Base-by-base conservation (phyloP, 2,113 vertebrate genomes). In the Phylloscopus whistleri region DNA sequence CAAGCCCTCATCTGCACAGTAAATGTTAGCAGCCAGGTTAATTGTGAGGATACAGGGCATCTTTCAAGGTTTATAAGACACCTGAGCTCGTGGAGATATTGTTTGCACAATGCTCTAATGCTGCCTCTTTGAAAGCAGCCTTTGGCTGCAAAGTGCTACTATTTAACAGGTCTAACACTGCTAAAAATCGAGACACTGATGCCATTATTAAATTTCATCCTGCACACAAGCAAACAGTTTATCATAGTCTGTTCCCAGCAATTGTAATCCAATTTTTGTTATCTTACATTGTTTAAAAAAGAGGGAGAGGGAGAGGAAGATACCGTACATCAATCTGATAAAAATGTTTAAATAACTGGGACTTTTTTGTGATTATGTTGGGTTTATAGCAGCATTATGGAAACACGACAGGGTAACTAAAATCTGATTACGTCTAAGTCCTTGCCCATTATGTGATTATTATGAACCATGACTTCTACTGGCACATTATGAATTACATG, bases 351-450 rank as follows among this genome's bases (percentile, higher is more conserved):
- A 97, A 95, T 94, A 97, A 94, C 84, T 94, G 88, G 78, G 93
- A 80, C 87, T 94, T 96, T 96, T 95, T 92, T 87, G 88, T 90
- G 94, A 95, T 96, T 95, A 94, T 97, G 95, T 92, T 33, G 13
- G 89, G 69, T 97, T 97, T 96, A 96, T 37, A 96, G 92, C 70
- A 94, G 87, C 77, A 78, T 96, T 96, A 96, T 86, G 84, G 96
- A 96, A 97, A 96, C 89, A 92, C 44, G 83, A 97, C 96, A 96
- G 94, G 92, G 94, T 96, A 96, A 95, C 93, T 85, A 94, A 97
- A 97, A 97, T 97, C 97, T 94, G 96, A 97, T 97, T 97, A 97
- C 4, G 37, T 89, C 82, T 94, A 97, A 97, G 93, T 96, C 96
- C 85, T 96, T 92, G 76, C 76, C 96, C 93, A 96, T 97, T 97